Conservation (phyloP, 2,888 invertebrate genomes). For the Keiferia lycopersicella region DNA sequence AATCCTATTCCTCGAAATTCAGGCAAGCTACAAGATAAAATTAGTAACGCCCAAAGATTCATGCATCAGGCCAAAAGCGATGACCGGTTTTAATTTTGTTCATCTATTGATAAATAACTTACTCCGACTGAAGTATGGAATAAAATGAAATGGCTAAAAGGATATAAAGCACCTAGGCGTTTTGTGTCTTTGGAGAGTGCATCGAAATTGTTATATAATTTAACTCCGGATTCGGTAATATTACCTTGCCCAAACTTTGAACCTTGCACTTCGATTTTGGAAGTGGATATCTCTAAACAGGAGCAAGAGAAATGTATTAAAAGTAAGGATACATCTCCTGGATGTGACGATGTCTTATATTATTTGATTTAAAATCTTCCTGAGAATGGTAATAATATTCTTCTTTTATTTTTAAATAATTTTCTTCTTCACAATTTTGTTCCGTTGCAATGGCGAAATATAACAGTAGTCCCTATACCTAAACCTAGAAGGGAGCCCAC, state of each 20-base stretch:
- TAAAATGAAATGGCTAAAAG: constrained; percentile 35
- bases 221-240: constrained; percentile 24
- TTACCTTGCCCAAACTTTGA: constrained; percentile 19
- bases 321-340: constrained; percentile 29
- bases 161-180: constrained; percentile 13
- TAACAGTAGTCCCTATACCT: background rate
- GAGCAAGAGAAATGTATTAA: constrained; percentile 29
- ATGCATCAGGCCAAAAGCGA: constrained; percentile 28
- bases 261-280: background rate
- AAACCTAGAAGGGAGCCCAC: background rate
- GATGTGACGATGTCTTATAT: constrained; percentile 26
- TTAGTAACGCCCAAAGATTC: constrained; percentile 20
- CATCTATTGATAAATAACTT: constrained; percentile 11
- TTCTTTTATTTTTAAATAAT: constrained; percentile 26
- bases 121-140: constrained; percentile 32
- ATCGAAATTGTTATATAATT: constrained; percentile 18
- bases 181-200: constrained; percentile 19
- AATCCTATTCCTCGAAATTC: constrained; percentile 37
- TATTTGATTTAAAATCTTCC: constrained; percentile 32
- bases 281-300: constrained; percentile 8
- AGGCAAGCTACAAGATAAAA: constrained; percentile 27
- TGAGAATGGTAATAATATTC: constrained; percentile 21
- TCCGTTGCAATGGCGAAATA: constrained; percentile 3
- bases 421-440: constrained; percentile 2
- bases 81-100: constrained; percentile 30